phyloP scores from a whole-genome alignment of 2,888 invertebrate species.

The Alsophila aescularia region DNA sequence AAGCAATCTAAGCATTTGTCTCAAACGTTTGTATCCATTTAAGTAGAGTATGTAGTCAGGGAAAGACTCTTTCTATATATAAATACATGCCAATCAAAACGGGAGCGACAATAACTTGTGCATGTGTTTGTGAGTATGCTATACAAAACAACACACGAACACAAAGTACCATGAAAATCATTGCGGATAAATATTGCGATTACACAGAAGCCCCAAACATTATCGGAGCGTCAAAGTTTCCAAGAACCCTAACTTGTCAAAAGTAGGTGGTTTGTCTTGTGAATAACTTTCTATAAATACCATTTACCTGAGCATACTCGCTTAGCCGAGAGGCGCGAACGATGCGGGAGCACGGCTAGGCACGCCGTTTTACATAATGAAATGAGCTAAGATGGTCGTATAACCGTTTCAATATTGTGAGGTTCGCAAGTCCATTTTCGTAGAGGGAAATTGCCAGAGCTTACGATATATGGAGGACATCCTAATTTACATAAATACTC shows the following conservation, averaged over 20 bases:
- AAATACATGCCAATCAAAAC: no score
- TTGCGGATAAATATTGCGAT: no score
- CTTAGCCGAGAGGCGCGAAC: slow-evolving; percentile 10
- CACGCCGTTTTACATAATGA: slow-evolving; percentile 43
- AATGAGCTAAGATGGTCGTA: slow-evolving; percentile 19
- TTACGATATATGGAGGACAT: neutral
- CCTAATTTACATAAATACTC: neutral
- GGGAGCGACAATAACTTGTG: no score
- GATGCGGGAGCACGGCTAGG: slow-evolving; percentile 45
- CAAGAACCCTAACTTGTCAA: neutral
- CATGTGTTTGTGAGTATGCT: no score
- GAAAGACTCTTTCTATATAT: no score
- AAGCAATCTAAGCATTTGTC: no score
- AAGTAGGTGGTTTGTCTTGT: slow-evolving; percentile 21
- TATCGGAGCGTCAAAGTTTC: neutral
- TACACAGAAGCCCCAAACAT: no score
- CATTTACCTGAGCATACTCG: slow-evolving; percentile 27
- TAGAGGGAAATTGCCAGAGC: neutral
- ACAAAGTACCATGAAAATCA: no score
- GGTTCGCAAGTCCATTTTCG: no score
- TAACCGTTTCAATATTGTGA: neutral
- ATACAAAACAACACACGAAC: no score
- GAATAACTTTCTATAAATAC: slow-evolving; percentile 44
- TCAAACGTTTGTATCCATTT: no score
- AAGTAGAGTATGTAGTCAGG: no score